Base-by-base conservation (phyloP, 2,888 invertebrate species). In the Trissolcus brochymenae region DNA sequence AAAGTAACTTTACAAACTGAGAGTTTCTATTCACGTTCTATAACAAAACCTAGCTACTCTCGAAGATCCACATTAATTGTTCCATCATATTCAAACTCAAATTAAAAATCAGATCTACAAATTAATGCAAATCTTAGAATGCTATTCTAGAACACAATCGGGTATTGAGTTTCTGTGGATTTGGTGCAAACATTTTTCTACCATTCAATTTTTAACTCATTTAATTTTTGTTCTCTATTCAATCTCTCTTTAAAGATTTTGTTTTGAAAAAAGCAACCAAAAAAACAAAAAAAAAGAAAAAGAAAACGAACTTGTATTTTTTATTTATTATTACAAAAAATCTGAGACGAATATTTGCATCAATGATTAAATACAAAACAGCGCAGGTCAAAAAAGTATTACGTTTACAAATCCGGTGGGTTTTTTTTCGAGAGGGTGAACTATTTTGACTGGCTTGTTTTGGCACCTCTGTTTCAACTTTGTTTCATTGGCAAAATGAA, bases 91-190 rank as follows among this genome's bases (percentile, higher is more conserved):
- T 14, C 0, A 46, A 46, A 6, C 46, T 16, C 1, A 14, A 46
- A 46, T n/a, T 46, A 16, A 14, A 46, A n/a, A 46, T 14, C 46
- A 14, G 17, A 65, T 41, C 60, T 61, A 61, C 21, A 7, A 46
- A 35, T n/a, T 74, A 67, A 49, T 19, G 56, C 73, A 67, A 61
- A 74, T 61, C 66, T 60, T 50, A n/a, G 25, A 60, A 55, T 50
- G 51, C 73, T 67, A 74, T 61, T 74, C 73, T 74, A 74, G 73
- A 74, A 74, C 73, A 74, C 73, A 74, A 67, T 61, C 50, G 66
- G 73, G 66, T 73, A 66, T 60, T 59, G 57, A 41, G 41, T 60
- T 73, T 41, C n/a, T 60, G 25, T 64, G 49, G 41, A 65, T 21
- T 29, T 41, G 46, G 35, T 57, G 71, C 61, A 55, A 59, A 59